Evolutionary conservation across 1,140 invertebrate genomes (phyloP).

Genomic region (Potamilus streckersoni): DNA sequence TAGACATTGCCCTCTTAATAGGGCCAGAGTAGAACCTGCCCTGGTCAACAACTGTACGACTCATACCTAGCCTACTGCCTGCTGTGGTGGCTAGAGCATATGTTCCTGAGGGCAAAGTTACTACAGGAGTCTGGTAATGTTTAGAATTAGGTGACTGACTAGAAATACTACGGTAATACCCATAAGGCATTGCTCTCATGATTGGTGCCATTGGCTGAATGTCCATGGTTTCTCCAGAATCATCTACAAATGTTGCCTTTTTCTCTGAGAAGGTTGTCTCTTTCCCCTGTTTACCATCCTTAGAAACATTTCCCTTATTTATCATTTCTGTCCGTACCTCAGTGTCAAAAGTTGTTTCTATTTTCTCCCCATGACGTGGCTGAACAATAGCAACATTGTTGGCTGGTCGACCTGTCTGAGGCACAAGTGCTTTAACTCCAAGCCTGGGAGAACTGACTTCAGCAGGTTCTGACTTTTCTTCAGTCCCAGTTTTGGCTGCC

Average conservation of each 20-base stretch:
- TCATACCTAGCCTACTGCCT: slow-evolving; percentile 55
- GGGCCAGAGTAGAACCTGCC: slow-evolving; percentile 60
- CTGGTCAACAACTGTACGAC: slow-evolving; percentile 55
- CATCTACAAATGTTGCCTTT: slow-evolving; percentile 70
- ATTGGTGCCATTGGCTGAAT: slow-evolving; percentile 94
- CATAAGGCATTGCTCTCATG: slow-evolving; percentile 68
- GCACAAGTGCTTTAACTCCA: slow-evolving; percentile 57
- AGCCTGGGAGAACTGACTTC: slow-evolving; percentile 58
- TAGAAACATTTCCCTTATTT: slow-evolving; percentile 34
- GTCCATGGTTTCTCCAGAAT: slow-evolving; percentile 82
- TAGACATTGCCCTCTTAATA: slow-evolving; percentile 55
- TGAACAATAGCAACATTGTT: slow-evolving; percentile 64
- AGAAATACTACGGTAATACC: slow-evolving; percentile 46
- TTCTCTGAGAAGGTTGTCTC: slow-evolving; percentile 56
- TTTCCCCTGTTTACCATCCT: slow-evolving; percentile 38
- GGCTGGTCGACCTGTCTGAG: slow-evolving; percentile 52
- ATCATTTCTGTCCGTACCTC: slow-evolving; percentile 64
- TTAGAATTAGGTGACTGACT: not conserved
- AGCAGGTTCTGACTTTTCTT: slow-evolving; percentile 38
- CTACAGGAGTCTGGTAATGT: slow-evolving; percentile 40
- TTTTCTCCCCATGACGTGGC: slow-evolving; percentile 62
- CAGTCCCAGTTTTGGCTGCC: slow-evolving; percentile 44
- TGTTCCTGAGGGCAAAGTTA: slow-evolving; percentile 45
- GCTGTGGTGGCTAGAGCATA: slow-evolving; percentile 55
- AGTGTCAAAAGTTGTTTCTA: slow-evolving; percentile 66